Conservation (phyloP, 2,888 invertebrate species). For the Artemia sinica region DNA sequence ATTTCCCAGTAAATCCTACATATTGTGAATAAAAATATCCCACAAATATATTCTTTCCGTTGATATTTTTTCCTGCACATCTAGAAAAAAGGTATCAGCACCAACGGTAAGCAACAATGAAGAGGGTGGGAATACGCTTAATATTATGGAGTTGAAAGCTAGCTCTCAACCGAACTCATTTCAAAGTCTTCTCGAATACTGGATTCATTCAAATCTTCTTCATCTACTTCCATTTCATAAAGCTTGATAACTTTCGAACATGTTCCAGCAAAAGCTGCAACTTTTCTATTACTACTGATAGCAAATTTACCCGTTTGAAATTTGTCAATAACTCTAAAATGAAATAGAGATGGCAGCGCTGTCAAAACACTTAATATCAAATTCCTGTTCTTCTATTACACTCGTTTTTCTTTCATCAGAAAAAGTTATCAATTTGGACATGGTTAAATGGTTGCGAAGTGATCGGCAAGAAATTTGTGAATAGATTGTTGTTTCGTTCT, state of each 20-base stretch:
- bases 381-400: background rate
- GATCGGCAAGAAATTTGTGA: constrained; percentile 23
- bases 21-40: no score
- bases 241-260: constrained; percentile 60
- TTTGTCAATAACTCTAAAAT: constrained; percentile 44
- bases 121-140: no score
- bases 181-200: constrained; percentile 9
- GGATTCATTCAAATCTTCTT: constrained; percentile 44
- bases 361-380: constrained; percentile 27
- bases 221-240: constrained; percentile 83
- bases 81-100: no score
- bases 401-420: background rate
- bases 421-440: background rate
- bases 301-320: constrained; percentile 51
- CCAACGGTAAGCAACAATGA: no score
- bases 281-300: constrained; percentile 65
- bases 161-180: background rate
- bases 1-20: no score
- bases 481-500: constrained; percentile 21
- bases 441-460: constrained; percentile 20
- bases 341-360: constrained; percentile 21
- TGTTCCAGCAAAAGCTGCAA: constrained; percentile 65
- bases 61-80: no score
- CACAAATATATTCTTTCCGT: no score
- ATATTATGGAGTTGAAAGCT: no score